phyloP scores from a whole-genome alignment of 2,113 vertebrate genomes.

The mouse (Mus musculus) region DNA sequence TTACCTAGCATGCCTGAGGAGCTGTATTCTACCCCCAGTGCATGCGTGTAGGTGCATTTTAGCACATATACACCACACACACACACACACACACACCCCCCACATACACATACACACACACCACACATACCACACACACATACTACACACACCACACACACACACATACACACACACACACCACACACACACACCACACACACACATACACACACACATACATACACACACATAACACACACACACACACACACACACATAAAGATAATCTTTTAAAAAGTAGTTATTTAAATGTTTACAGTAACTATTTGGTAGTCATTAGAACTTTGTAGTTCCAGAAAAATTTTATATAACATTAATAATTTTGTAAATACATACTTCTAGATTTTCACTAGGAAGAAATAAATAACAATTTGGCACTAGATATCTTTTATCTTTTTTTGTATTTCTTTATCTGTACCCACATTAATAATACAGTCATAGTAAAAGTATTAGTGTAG shows the following conservation, averaged over 20 bases:
- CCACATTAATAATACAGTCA: not conserved
- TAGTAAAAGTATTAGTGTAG: not conserved
- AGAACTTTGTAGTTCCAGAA: conserved; percentile 57
- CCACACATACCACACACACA: too few relatives aligned
- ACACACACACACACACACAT: too few relatives aligned
- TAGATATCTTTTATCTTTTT: not conserved
- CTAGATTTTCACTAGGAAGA: conserved; percentile 51
- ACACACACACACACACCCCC: not conserved
- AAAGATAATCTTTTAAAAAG: not conserved
- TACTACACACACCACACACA: too few relatives aligned
- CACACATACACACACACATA: too few relatives aligned
- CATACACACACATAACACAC: too few relatives aligned
- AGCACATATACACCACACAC: too few relatives aligned
- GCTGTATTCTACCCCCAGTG: not conserved
- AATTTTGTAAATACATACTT: conserved; percentile 49
- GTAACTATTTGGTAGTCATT: conserved; percentile 21
- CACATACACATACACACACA: not conserved
- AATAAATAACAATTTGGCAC: conserved; percentile 23
- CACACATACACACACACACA: too few relatives aligned
- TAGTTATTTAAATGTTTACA: conserved; percentile 8
- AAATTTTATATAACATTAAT: not conserved
- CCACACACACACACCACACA: too few relatives aligned
- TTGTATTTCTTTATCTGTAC: conserved; percentile 20
- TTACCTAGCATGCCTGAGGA: not conserved
- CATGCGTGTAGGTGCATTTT: not conserved